A percentile compares a stretch with the other conserved stretches of the same genome.
Conservation (phyloP, 53 echinoderm and acorn worm genomes). For the Echinometra lucunter region DNA sequence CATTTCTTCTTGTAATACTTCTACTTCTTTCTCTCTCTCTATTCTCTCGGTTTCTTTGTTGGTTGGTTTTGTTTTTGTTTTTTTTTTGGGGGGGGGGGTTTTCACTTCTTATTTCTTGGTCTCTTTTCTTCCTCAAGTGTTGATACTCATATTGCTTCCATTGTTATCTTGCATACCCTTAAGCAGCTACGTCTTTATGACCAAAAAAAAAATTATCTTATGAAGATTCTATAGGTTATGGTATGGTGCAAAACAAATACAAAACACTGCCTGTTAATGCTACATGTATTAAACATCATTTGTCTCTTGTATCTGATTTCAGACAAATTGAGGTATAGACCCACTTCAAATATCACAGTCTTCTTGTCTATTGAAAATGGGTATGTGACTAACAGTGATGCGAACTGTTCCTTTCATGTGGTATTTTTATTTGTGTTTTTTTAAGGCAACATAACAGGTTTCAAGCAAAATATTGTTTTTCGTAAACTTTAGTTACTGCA, state of each 20-base stretch:
- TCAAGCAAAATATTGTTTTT: no score
- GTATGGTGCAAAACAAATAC: neutral
- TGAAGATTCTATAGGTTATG: neutral
- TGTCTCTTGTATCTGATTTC: neutral
- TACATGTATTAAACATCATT: no score
- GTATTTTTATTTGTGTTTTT: no score
- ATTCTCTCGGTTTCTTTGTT: neutral
- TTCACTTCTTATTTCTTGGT: neutral
- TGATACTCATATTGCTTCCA: neutral
- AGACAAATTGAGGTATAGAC: neutral
- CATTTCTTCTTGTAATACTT: neutral
- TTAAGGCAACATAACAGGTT: no score
- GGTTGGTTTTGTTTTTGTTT: neutral
- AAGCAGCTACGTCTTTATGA: neutral
- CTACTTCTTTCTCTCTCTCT: neutral
- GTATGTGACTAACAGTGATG: no score
- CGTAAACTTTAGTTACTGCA: no score
- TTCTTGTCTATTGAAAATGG: no score
- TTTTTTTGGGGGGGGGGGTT: no score
- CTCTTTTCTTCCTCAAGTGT: no score
- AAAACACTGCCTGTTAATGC: neutral
- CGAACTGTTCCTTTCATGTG: no score
- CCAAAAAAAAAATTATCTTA: neutral
- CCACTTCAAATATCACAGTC: no score
- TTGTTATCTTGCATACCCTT: neutral